Base-by-base conservation (phyloP, 1,140 invertebrate genomes). In the Brachionus paranguensis region DNA sequence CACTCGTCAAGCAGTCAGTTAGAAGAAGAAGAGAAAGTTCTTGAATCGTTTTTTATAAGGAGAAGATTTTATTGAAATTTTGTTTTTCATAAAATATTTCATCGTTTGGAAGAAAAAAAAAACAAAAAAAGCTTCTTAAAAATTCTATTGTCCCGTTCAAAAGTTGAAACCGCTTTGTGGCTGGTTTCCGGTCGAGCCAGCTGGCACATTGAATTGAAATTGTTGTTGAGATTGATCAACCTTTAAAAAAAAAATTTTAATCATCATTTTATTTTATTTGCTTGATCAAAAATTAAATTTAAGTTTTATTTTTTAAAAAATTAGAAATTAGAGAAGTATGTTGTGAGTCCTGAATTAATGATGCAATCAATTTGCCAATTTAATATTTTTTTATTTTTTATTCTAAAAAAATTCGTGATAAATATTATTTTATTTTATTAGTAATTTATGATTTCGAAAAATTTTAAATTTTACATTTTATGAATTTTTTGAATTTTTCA, bases 91-190 rank as follows among this genome's bases (percentile, higher is more conserved):
- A 37, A 74, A 74, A 33, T 68, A 33, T 68, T 68, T 68, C 33
- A 33, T 33, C 33, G 27, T 68, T 33, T n/a, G 65, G 65, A 33
- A 68, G 41, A 45, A 20, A 79, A 20, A n/a, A 64, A 79, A 64
- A 50, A 53, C 14, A 55, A 41, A 64, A 79, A 64, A 79, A 29
- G 47, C 78, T 74, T 74, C 17, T 74, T 17, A 70, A 70, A 70
- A n/a, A 24, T 0, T 70, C 12, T 12, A 12, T 70, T 70, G n/a
- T 55, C 17, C 8, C 12, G 37, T 64, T 68, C 37, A 81, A 81
- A 81, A 81, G 12, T 81, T 81, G 33, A 81, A 81, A 27, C 78
- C 78, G 12, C 50, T 45, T 81, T 81, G 78, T 45, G 43, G 72
- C 47, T 76, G 72, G 14, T 76, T 27, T 29, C 53, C 50, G 41